A percentile compares a stretch with the other conserved stretches of the same genome.
phyloP scores from a whole-genome alignment of 1,140 invertebrate species.

The Habropoda laboriosa region DNA sequence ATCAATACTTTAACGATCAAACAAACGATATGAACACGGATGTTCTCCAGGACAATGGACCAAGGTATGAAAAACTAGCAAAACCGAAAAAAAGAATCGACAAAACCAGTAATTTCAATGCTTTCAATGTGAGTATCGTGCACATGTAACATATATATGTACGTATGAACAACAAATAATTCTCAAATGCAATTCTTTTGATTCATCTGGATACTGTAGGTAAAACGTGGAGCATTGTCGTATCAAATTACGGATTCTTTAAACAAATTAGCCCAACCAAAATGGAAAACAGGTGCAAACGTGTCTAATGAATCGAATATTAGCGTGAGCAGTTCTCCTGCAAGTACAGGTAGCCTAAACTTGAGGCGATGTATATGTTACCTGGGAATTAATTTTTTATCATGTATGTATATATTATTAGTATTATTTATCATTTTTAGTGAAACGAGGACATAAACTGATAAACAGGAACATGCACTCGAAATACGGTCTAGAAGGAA shows the following conservation, averaged over 20 bases:
- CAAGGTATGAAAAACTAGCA: constrained; percentile 44
- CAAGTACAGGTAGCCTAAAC: constrained; percentile 26
- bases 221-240: constrained; percentile 49
- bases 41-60: background rate
- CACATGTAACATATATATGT: background rate
- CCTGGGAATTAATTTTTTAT: too few species aligned
- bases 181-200: background rate
- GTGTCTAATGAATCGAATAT: background rate
- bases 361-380: too few species aligned
- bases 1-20: background rate
- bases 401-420: too few species aligned
- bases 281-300: constrained; percentile 10
- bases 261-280: constrained; percentile 57
- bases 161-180: too few species aligned
- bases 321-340: background rate
- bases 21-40: constrained; percentile 57
- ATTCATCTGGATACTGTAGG: constrained; percentile 27
- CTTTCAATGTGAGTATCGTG: constrained; percentile 27
- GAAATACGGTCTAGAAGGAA: constrained; percentile 24
- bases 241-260: constrained; percentile 52
- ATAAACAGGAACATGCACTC: constrained; percentile 58
- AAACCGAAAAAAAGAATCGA: constrained; percentile 46
- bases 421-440: background rate
- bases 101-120: constrained; percentile 29
- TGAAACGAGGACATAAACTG: constrained; percentile 31